These are phyloP conservation scores for Fissipunctia ypsillon DNA, from an alignment of 2,888 invertebrate species.

Conservation along the genomic window DNA sequence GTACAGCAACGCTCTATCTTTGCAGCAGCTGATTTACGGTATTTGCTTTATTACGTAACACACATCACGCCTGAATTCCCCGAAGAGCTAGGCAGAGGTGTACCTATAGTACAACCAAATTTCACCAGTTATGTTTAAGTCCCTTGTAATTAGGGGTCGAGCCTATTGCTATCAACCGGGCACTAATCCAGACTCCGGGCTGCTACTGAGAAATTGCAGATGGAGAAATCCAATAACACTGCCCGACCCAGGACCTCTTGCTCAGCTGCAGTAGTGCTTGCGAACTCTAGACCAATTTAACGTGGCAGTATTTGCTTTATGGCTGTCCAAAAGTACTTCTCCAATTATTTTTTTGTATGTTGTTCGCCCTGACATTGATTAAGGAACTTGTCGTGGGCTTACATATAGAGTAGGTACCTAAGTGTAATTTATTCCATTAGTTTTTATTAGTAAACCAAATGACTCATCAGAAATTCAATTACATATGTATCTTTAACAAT, in stretches of 20 bases:
- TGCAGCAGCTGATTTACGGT: background rate
- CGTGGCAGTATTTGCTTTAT: background rate
- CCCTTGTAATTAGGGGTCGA: too few relatives aligned
- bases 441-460: conserved; percentile 10
- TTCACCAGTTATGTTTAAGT: too few relatives aligned
- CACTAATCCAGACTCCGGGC: too few relatives aligned
- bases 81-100: too few relatives aligned
- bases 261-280: background rate
- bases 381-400: background rate
- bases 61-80: too few relatives aligned
- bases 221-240: too few relatives aligned
- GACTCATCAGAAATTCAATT: background rate
- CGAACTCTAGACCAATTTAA: background rate
- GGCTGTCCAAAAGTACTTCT: background rate
- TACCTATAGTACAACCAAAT: too few relatives aligned
- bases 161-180: too few relatives aligned
- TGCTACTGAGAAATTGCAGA: too few relatives aligned
- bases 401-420: background rate
- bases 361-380: background rate
- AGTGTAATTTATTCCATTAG: background rate
- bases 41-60: too few relatives aligned
- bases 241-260: too few relatives aligned
- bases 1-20: too few relatives aligned
- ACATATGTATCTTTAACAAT: background rate
- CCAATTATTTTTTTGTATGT: background rate